These are phyloP conservation scores for Siderastrea siderea DNA, from an alignment of 92 coral and sea anemone genomes.

Conservation along the genomic window DNA sequence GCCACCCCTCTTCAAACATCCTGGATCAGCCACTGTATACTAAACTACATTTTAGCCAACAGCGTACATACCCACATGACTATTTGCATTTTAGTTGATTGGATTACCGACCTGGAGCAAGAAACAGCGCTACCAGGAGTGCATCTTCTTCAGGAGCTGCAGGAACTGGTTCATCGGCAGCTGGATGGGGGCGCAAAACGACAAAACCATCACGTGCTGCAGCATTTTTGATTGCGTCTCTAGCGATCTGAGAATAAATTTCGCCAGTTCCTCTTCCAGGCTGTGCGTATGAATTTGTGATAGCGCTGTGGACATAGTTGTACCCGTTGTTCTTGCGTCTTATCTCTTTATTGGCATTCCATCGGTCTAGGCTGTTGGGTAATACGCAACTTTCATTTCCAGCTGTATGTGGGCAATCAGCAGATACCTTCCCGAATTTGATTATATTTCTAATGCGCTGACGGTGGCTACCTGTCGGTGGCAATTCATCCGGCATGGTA, in stretches of 20 bases:
- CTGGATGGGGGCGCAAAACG: neutral
- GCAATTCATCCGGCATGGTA: too few species aligned
- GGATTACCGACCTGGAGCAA: neutral
- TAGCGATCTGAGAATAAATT: neutral
- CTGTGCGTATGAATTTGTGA: neutral
- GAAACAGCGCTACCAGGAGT: neutral
- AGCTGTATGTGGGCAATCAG: too few species aligned
- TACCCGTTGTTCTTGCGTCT: slow-evolving; percentile 1
- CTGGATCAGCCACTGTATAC: too few species aligned
- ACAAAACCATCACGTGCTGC: neutral
- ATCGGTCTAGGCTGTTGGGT: neutral
- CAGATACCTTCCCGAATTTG: too few species aligned
- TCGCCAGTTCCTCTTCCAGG: neutral
- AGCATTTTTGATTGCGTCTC: neutral
- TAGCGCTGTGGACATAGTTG: neutral
- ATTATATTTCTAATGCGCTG: too few species aligned
- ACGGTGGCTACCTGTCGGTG: too few species aligned
- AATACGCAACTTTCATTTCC: neutral
- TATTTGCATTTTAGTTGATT: too few species aligned
- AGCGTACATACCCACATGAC: too few species aligned
- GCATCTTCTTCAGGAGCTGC: neutral
- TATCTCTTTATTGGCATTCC: neutral
- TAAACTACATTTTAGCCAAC: too few species aligned
- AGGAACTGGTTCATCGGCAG: neutral
- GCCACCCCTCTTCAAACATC: too few species aligned